Conservation (phyloP, 2,888 invertebrate genomes). For the Himalopsyche tibetana region DNA sequence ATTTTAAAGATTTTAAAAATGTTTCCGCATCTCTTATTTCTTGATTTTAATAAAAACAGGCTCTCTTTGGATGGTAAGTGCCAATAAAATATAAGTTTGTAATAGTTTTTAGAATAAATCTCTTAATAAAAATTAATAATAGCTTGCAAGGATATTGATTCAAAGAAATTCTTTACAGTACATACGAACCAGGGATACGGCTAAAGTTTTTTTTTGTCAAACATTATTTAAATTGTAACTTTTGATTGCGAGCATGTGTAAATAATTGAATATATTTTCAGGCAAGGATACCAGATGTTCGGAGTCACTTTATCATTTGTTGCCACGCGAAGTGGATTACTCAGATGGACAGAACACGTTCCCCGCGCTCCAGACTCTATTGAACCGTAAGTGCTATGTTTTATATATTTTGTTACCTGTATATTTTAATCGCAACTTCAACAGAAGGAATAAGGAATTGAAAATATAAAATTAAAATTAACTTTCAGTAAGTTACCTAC, state of each 20-base stretch:
- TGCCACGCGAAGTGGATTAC: slow-evolving; percentile 91
- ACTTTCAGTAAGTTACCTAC: too few relatives aligned
- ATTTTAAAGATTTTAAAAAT: too few relatives aligned
- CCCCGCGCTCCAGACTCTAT: slow-evolving; percentile 77
- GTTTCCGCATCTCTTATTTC: neutral
- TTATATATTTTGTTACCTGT: slow-evolving; percentile 49
- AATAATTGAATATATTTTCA: slow-evolving; percentile 76
- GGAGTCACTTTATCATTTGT: slow-evolving; percentile 90
- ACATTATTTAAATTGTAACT: too few relatives aligned
- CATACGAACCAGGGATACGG: neutral
- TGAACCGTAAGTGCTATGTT: slow-evolving; percentile 80
- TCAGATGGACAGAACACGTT: slow-evolving; percentile 90
- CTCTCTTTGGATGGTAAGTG: slow-evolving; percentile 27
- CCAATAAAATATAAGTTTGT: neutral
- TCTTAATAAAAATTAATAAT: neutral
- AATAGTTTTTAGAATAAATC: neutral
- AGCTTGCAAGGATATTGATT: slow-evolving; percentile 6
- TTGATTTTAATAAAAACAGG: neutral
- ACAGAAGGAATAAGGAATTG: too few relatives aligned
- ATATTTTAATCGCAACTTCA: too few relatives aligned
- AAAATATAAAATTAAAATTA: too few relatives aligned
- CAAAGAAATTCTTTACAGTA: neutral
- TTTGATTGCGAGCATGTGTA: slow-evolving; percentile 28
- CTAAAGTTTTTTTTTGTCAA: neutral
- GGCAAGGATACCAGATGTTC: slow-evolving; percentile 92